Conservation (phyloP, 2,888 invertebrate genomes). For the Amorpha juglandis region DNA sequence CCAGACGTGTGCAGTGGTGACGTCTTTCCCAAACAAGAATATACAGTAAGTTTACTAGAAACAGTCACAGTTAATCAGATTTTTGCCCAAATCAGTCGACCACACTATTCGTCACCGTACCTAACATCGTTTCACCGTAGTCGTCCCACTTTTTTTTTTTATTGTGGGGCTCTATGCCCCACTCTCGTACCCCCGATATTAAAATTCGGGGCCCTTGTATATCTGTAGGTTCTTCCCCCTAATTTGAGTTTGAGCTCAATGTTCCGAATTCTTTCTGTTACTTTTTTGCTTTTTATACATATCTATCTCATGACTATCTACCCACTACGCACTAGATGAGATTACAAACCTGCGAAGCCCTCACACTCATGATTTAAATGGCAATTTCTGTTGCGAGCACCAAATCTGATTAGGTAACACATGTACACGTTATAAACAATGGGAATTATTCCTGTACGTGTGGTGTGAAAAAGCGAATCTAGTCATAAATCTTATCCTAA, state of each 20-base stretch:
- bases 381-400: slow-evolving; percentile 26
- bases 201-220: no score
- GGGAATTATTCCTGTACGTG: slow-evolving; percentile 8
- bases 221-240: no score
- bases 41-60: neutral
- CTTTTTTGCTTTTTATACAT: no score
- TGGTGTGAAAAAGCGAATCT: slow-evolving; percentile 2
- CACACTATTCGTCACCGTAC: neutral
- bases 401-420: slow-evolving; percentile 25
- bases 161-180: no score
- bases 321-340: neutral
- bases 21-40: neutral
- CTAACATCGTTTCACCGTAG: slow-evolving; percentile 7
- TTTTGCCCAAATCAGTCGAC: neutral
- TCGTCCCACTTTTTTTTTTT: no score
- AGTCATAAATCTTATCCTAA: slow-evolving; percentile 12
- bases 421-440: slow-evolving; percentile 10
- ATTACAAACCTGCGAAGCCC: slow-evolving; percentile 40
- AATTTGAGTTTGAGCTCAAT: no score
- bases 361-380: slow-evolving; percentile 40
- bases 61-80: neutral
- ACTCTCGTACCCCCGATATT: no score
- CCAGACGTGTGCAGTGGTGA: neutral
- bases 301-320: no score
- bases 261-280: no score